phyloP scores from a whole-genome alignment of 2,797 vertebrate species.

The Chaenodraco wilsoni region DNA sequence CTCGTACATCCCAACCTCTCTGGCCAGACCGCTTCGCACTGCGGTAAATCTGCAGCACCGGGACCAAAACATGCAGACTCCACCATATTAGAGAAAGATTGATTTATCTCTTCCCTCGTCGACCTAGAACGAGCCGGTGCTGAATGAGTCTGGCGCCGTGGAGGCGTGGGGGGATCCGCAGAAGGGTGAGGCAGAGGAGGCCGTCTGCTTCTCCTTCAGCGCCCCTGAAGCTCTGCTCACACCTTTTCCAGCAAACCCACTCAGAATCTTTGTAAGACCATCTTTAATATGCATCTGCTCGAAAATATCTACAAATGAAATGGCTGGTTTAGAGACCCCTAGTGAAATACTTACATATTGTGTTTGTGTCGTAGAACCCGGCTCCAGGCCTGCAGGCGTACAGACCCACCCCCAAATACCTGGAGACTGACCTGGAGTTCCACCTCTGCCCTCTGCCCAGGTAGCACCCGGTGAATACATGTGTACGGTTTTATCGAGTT shows the following conservation, averaged over 20 bases:
- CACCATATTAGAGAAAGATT: neutral
- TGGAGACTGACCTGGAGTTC: conserved; percentile 87
- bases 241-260: conserved; percentile 70
- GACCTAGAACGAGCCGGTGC: conserved; percentile 61
- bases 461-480: conserved; percentile 31
- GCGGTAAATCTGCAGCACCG: conserved; percentile 54
- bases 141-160: conserved; percentile 5
- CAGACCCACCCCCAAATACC: conserved; percentile 83
- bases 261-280: conserved; percentile 81
- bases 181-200: conserved; percentile 14
- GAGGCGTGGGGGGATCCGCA: conserved; percentile 14
- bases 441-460: conserved; percentile 90
- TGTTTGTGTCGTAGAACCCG: conserved; percentile 85
- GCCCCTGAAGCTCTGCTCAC: conserved; percentile 70
- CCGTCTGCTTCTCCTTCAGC: conserved; percentile 59
- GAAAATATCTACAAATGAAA: too few relatives aligned
- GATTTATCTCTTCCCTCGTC: neutral
- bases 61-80: neutral
- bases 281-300: neutral
- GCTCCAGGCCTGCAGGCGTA: conserved; percentile 85
- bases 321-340: too few relatives aligned
- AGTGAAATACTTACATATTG: too few relatives aligned
- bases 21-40: conserved; percentile 70
- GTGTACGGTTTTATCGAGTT: neutral
- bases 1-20: conserved; percentile 51